Conservation (phyloP, 2,113 vertebrate species). For the Oreocharis arfaki region DNA sequence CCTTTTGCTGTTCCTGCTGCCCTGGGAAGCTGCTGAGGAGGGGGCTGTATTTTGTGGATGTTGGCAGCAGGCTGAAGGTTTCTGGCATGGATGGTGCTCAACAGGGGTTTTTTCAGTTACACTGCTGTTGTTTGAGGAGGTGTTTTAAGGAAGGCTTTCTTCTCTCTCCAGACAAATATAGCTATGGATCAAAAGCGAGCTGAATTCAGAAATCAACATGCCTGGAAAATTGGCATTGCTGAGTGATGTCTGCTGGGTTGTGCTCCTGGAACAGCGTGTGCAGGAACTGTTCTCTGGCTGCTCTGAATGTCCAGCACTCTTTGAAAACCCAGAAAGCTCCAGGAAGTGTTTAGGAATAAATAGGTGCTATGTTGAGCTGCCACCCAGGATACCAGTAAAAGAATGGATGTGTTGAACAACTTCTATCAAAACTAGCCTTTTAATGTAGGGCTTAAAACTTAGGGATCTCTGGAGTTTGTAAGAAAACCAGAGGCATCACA, state of each 20-base stretch:
- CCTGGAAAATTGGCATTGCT: background rate
- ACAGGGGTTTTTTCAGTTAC: background rate
- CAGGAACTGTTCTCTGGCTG: conserved; percentile 1
- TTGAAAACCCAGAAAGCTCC: background rate
- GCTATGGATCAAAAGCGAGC: background rate
- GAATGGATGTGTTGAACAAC: background rate
- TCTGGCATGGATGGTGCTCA: background rate
- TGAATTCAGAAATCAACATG: background rate
- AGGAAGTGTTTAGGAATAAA: background rate
- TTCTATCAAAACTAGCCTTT: background rate
- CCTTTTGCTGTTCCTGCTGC: background rate
- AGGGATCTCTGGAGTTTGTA: background rate
- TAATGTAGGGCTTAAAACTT: background rate
- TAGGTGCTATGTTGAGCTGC: background rate
- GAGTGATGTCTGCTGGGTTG: background rate
- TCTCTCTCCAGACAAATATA: background rate
- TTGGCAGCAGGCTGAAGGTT: background rate
- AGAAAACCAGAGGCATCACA: background rate
- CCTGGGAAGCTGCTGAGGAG: background rate
- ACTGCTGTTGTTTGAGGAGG: background rate
- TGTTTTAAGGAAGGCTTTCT: background rate
- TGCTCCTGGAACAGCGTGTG: background rate
- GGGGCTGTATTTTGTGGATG: background rate
- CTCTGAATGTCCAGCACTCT: background rate
- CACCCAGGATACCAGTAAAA: background rate